A percentile compares a stretch with the other conserved stretches of the same genome.
Evolutionary conservation across 2,888 invertebrate genomes (phyloP).

Genomic region (Tachina lurida): DNA sequence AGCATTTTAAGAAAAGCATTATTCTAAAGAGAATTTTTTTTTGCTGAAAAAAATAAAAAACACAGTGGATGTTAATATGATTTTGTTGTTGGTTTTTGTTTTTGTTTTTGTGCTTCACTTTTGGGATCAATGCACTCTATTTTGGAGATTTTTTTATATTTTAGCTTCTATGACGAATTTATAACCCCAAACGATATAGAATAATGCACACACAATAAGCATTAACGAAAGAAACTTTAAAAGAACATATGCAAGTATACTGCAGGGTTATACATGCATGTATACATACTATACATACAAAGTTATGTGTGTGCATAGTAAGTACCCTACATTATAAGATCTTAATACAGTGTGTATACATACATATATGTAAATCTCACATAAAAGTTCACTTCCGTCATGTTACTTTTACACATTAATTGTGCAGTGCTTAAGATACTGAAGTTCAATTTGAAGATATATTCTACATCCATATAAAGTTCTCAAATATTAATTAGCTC

Average conservation of each 20-base stretch:
- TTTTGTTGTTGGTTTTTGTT: slow-evolving; percentile 39
- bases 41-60: slow-evolving; percentile 1
- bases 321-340: background rate
- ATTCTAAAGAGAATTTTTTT: slow-evolving; percentile 46
- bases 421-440: no score
- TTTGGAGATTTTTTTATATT: slow-evolving; percentile 67
- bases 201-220: background rate
- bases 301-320: background rate
- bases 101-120: slow-evolving; percentile 36
- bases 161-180: slow-evolving; percentile 72
- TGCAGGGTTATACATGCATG: background rate
- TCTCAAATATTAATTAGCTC: no score
- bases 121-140: slow-evolving; percentile 73
- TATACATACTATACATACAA: background rate
- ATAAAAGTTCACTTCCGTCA: no score
- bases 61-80: slow-evolving; percentile 40
- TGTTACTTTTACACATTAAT: no score
- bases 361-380: no score
- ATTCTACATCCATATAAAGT: no score
- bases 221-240: slow-evolving; percentile 1
- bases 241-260: background rate
- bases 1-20: slow-evolving; percentile 48
- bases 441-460: no score
- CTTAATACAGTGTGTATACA: no score
- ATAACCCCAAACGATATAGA: slow-evolving; percentile 43